Percentiles rank a stretch among this genome's conserved stretches.
Evolutionary conservation across 2,797 vertebrate genomes (phyloP).

Genomic region (Cetoscarus ocellatus): DNA sequence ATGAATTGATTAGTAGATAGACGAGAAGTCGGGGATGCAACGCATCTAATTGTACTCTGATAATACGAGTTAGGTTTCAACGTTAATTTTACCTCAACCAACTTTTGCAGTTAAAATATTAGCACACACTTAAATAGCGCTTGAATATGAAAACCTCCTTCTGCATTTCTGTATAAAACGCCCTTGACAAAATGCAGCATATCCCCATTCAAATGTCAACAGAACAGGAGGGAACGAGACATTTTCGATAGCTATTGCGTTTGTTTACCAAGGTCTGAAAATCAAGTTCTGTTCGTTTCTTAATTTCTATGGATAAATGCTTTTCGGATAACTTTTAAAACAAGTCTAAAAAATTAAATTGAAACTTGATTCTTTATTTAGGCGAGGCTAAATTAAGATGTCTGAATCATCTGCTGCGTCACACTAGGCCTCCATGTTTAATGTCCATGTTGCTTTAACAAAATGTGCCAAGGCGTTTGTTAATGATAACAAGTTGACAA

Average conservation of each 20-base stretch:
- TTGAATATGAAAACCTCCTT: conserved; percentile 51
- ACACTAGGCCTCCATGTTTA: neutral
- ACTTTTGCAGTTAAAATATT: conserved; percentile 44
- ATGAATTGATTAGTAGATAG: conserved; percentile 27
- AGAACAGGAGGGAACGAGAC: no score
- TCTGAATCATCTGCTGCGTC: conserved; percentile 29
- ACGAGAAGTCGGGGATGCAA: neutral
- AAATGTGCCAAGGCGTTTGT: neutral
- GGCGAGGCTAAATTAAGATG: neutral
- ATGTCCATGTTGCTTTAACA: neutral
- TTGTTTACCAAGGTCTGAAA: no score
- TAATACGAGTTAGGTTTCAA: neutral
- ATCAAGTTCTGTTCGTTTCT: no score
- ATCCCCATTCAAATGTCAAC: conserved; percentile 66
- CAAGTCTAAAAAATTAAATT: neutral
- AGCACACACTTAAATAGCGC: conserved; percentile 45
- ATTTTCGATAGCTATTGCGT: conserved; percentile 38
- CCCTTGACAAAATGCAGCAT: conserved; percentile 72
- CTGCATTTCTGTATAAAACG: conserved; percentile 50
- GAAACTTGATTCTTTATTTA: neutral
- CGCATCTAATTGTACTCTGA: neutral
- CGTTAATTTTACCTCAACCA: conserved; percentile 15
- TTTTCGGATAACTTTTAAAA: no score
- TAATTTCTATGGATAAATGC: no score
- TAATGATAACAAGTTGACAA: no score